phyloP scores from a whole-genome alignment of 2,888 invertebrate species.

The Lepas anatifera region DNA sequence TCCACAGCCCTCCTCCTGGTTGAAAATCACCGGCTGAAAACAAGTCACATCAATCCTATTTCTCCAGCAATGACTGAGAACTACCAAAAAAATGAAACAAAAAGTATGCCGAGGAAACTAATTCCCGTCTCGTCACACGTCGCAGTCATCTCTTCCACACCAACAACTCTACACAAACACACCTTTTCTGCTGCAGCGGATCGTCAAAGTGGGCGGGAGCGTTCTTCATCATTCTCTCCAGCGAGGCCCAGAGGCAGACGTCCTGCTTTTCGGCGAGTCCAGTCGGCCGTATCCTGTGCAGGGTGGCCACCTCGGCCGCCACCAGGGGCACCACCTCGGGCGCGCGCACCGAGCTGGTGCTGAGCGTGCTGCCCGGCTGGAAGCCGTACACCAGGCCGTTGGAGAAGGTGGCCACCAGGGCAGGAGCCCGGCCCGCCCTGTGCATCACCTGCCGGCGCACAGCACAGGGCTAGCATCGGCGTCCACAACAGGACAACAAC shows the following conservation, averaged over 20 bases:
- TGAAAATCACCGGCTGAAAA: too few relatives aligned
- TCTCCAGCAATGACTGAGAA: too few relatives aligned
- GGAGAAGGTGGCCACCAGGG: constrained; percentile 75
- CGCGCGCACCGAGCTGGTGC: constrained; percentile 47
- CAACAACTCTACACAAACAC: too few relatives aligned
- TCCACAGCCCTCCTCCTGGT: too few relatives aligned
- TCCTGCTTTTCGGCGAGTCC: too few relatives aligned
- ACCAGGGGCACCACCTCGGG: constrained; percentile 58
- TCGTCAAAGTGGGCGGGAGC: constrained; percentile 36
- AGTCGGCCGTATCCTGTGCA: constrained; percentile 43
- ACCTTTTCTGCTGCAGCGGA: constrained; percentile 54
- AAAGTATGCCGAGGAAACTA: too few relatives aligned
- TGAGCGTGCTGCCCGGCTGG: constrained; percentile 62
- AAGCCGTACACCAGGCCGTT: constrained; percentile 86
- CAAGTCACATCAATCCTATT: too few relatives aligned
- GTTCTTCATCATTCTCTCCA: constrained; percentile 16
- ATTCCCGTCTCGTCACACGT: too few relatives aligned
- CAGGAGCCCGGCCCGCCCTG: constrained; percentile 64
- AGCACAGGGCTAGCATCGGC: too few relatives aligned
- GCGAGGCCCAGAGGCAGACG: constrained; percentile 9
- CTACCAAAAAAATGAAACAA: too few relatives aligned
- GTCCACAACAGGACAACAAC: too few relatives aligned
- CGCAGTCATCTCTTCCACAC: too few relatives aligned
- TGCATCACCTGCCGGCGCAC: constrained; percentile 45
- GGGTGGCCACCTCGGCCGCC: constrained; percentile 66